Evolutionary conservation across 2,797 vertebrate species (phyloP), one percentile per base, ranked within the genome.

Genomic region (Champsocephalus gunnari): DNA sequence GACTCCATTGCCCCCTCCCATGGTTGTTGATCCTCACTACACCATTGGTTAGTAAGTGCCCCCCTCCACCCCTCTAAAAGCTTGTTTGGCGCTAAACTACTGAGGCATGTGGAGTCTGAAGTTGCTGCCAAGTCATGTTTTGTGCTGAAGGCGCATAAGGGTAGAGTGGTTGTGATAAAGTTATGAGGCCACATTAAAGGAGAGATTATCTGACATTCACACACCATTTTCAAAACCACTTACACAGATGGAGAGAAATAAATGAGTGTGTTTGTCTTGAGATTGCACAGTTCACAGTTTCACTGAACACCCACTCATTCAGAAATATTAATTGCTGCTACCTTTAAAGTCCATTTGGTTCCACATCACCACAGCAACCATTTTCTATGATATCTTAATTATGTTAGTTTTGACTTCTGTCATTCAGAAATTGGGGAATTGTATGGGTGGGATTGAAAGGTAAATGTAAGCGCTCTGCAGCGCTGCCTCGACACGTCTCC

Each of bases 1-100:
- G 63, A 81, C 73, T 83, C 77, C 63, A 74, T n/a, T 55, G 71
- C 81, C 54, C 86, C 87, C 81, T 70, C 80, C 71, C 19, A 54
- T 90, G 85, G 85, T 54, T 63, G 66, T n/a, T 60, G 38, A 64
- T 41, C 10, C 21, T 58, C 54, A 78, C 60, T 91, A 7, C 91
- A 86, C 4, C 58, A 21, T 19, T 41, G 9, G n/a, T 66, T 66
- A 21, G 21, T 34, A 17, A 17, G 13, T 9, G 7, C 34, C 34
- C 34, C 34, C 6, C 34, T 9, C 28, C 28, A 28, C 34, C 34
- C 34, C 34, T 38, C 34, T 38, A 38, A 14, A 50, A 12, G 9
- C 13, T 41, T 9, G 11, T 10, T 45, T 3, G 13, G 34, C 43
- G 16, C 53, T 10, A 2, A n/a, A 50, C 28, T 51, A 11, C 24